Conservation (phyloP, 2,888 invertebrate species). For the Drosophila longiperda region DNA sequence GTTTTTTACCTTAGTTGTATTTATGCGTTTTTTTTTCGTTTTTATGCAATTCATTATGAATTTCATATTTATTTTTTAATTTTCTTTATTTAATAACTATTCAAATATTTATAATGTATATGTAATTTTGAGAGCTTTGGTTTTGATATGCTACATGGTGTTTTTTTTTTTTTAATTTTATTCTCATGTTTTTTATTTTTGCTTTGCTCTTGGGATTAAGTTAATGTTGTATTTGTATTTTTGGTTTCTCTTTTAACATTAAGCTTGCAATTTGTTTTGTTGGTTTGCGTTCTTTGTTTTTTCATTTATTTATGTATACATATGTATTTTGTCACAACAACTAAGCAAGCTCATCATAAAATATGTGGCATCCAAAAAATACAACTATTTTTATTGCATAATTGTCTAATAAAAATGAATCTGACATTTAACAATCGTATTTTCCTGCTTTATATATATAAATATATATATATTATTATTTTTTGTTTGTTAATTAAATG, state of each 20-base stretch:
- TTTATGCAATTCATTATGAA: slow-evolving; percentile 70
- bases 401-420: slow-evolving; percentile 49
- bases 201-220: slow-evolving; percentile 63
- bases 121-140: slow-evolving; percentile 72
- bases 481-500: slow-evolving; percentile 36
- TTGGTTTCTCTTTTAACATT: slow-evolving; percentile 58
- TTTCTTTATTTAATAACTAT: slow-evolving; percentile 62
- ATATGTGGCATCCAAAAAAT: slow-evolving; percentile 66
- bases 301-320: slow-evolving; percentile 25
- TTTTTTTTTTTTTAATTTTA: slow-evolving; percentile 19
- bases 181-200: slow-evolving; percentile 2
- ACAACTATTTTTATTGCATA: slow-evolving; percentile 50
- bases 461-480: neutral
- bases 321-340: slow-evolving; percentile 63
- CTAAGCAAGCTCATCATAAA: slow-evolving; percentile 80
- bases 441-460: neutral
- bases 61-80: slow-evolving; percentile 32
- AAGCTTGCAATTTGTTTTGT: slow-evolving; percentile 65
- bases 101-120: slow-evolving; percentile 73
- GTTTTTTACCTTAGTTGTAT: slow-evolving; percentile 47
- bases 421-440: slow-evolving; percentile 22
- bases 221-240: slow-evolving; percentile 58
- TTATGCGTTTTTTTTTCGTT: slow-evolving; percentile 42
- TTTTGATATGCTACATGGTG: slow-evolving; percentile 76
- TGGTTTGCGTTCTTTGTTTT: slow-evolving; percentile 20